phyloP scores from a whole-genome alignment of 2,888 invertebrate species.

The Molanna angustata region DNA sequence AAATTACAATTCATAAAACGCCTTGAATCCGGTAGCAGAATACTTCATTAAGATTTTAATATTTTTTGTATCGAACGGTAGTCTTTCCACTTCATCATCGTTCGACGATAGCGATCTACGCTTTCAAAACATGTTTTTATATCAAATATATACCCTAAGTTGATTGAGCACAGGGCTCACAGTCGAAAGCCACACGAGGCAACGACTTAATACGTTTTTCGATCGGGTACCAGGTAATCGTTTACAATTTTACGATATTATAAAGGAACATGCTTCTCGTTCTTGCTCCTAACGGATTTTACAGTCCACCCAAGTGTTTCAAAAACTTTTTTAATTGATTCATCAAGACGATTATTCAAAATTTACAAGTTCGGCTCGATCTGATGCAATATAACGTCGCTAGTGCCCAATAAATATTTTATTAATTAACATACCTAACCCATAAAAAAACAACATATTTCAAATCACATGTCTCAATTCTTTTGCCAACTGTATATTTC shows the following conservation, averaged over 20 bases:
- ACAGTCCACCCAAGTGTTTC: conserved; percentile 20
- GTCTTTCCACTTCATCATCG: conserved; percentile 20
- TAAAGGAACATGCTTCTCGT: conserved; percentile 21
- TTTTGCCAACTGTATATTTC: too few relatives aligned
- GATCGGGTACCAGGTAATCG: conserved; percentile 28
- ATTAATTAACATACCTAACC: too few relatives aligned
- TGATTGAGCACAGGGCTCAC: conserved; percentile 11
- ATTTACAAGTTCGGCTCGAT: too few relatives aligned
- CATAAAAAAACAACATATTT: too few relatives aligned
- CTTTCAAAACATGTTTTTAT: background rate
- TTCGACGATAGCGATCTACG: conserved; percentile 11
- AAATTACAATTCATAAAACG: conserved; percentile 26
- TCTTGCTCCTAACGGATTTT: conserved; percentile 8
- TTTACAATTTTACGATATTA: conserved; percentile 31
- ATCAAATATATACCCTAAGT: conserved; percentile 5
- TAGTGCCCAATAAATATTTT: too few relatives aligned
- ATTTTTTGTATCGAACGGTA: conserved; percentile 27
- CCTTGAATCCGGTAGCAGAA: conserved; percentile 30
- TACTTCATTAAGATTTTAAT: conserved; percentile 27
- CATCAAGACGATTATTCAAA: too few relatives aligned
- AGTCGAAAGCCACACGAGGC: conserved; percentile 12
- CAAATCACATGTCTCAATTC: too few relatives aligned
- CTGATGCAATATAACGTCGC: too few relatives aligned
- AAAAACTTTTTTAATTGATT: too few relatives aligned
- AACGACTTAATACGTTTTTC: conserved; percentile 28